Evolutionary conservation across 2,888 invertebrate species (phyloP), one percentile per base, ranked within the genome.

Genomic region (Rhimphoctona megacephalus): DNA sequence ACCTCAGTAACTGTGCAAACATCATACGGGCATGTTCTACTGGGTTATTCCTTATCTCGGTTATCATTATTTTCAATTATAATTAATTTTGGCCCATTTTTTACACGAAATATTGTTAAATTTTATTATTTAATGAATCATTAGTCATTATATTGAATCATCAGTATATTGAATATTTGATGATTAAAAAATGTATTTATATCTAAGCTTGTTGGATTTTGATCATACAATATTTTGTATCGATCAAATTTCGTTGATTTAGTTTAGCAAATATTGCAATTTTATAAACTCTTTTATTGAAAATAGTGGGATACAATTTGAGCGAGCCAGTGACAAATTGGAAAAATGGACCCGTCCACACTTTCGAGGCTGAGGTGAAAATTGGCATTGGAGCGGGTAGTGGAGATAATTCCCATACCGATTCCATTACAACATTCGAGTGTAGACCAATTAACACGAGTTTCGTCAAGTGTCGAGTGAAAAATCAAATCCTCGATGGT

Each of bases 1-100:
- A 22, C 25, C 66, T 66, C 57, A 79, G 57, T 54, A n/a, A 43
- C 22, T 8, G 69, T 52, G 19, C 39, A 69, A 19, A 33, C 25
- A 69, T 57, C 69, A 39, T 22, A 30, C 30, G 14, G 69, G 8
- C 30, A 85, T 85, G 73, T 72, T 85, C 57, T 66, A 78, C 78
- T 81, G 81, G 72, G 36, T 78, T 17, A 78, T 85, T 67, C 73
- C 85, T 8, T 85, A 73, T 72, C 49, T 85, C 9, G 66, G 73
- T 85, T 66, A 81, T 67, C 78, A 36, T 43, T 43, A 11, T 43
- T 9, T 14, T 14, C 9, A 43, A 43, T 14, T 43, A 11, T 43
- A 14, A 43, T 43, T 43, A 1, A 9, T 11, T 43, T 43, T 43
- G n/a, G n/a, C n/a, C n/a, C n/a, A n/a, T n/a, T n/a, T n/a, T n/a